Conservation (phyloP, 2,888 invertebrate species). For the Lutraria lutraria region DNA sequence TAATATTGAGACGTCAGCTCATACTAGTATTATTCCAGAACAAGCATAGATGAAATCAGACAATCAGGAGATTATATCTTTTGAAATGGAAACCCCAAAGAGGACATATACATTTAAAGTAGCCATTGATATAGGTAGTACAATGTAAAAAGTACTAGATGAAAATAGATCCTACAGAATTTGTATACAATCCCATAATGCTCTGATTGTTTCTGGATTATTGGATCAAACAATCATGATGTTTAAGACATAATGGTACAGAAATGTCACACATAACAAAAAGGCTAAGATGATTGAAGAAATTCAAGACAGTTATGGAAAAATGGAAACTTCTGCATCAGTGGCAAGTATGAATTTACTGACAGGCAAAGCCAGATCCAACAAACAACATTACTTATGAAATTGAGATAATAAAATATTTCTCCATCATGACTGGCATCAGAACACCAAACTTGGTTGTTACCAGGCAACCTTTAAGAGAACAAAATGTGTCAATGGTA, state of each 20-base stretch:
- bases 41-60: conserved; percentile 23
- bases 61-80: conserved; percentile 46
- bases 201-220: neutral
- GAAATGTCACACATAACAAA: neutral
- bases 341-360: too few species aligned
- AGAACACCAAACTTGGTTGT: too few species aligned
- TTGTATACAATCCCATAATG: neutral
- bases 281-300: too few species aligned
- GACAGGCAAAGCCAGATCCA: too few species aligned
- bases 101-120: conserved; percentile 8
- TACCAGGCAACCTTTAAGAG: too few species aligned
- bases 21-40: neutral
- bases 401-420: too few species aligned
- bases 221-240: neutral
- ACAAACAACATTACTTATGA: too few species aligned
- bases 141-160: neutral
- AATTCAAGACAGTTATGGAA: too few species aligned
- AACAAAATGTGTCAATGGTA: too few species aligned
- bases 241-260: neutral
- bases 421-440: too few species aligned
- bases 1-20: conserved; percentile 22
- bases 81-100: conserved; percentile 28
- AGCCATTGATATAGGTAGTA: conserved; percentile 21
- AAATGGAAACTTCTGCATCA: too few species aligned
- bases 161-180: neutral